These are phyloP conservation scores for Agraylea sexmaculata DNA, from an alignment of 1,140 invertebrate genomes.

Conservation along the genomic window DNA sequence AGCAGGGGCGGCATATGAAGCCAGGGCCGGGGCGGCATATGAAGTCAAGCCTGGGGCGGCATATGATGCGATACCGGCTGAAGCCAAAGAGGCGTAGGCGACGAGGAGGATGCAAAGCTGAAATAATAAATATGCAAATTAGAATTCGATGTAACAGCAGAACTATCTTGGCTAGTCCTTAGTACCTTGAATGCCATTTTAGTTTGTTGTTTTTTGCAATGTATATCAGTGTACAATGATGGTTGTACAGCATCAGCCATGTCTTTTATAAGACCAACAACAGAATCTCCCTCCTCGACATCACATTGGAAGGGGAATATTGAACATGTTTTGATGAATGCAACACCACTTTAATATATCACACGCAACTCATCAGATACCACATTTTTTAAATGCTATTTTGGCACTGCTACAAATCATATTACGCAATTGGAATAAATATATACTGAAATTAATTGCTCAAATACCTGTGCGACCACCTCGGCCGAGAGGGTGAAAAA, in stretches of 20 bases:
- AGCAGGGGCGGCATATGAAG: constrained; percentile 19
- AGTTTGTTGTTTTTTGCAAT: constrained; percentile 16
- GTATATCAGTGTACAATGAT: constrained; percentile 21
- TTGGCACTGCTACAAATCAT: too few species aligned
- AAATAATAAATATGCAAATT: background rate
- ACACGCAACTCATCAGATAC: too few species aligned
- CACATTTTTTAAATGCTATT: too few species aligned
- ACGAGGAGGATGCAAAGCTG: constrained; percentile 35
- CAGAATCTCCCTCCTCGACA: constrained; percentile 13
- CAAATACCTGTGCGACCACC: too few species aligned
- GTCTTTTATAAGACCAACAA: constrained; percentile 16
- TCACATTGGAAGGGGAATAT: constrained; percentile 6
- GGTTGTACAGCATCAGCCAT: background rate
- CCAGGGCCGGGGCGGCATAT: constrained; percentile 8
- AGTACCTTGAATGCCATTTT: constrained; percentile 21
- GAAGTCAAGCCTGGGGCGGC: constrained; percentile 18
- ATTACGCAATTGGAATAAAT: too few species aligned
- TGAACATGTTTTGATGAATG: constrained; percentile 3
- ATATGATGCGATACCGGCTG: constrained; percentile 28
- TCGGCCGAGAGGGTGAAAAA: too few species aligned
- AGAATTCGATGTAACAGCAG: background rate
- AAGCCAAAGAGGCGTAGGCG: constrained; percentile 30
- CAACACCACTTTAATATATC: background rate
- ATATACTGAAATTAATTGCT: too few species aligned
- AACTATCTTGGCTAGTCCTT: background rate